A percentile compares a stretch with the other conserved stretches of the same genome.
Evolutionary conservation across 2,888 invertebrate genomes (phyloP).

Genomic region (Laothoe populi): DNA sequence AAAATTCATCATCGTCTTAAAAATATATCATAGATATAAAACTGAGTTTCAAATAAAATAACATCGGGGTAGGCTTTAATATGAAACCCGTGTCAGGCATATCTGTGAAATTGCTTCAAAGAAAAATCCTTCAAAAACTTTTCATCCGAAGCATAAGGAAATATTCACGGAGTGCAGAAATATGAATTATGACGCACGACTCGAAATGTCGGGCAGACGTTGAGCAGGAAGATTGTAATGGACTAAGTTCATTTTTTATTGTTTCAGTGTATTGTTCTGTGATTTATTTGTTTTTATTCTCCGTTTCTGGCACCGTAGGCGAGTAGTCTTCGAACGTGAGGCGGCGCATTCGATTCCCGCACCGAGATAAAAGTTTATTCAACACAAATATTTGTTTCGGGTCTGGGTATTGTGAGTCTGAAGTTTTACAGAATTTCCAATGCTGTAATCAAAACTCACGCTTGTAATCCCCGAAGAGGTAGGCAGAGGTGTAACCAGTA

Average conservation of each 20-base stretch:
- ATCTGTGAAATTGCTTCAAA: slow-evolving; percentile 17
- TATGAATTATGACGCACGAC: slow-evolving; percentile 63
- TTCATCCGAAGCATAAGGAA: slow-evolving; percentile 30
- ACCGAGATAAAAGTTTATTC: too few species aligned
- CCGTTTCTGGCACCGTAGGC: too few species aligned
- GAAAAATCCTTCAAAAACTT: slow-evolving; percentile 24
- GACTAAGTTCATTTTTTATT: slow-evolving; percentile 7
- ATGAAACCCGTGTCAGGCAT: slow-evolving; percentile 9
- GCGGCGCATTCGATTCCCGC: too few species aligned
- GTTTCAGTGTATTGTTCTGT: slow-evolving; percentile 7
- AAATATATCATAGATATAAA: too few species aligned
- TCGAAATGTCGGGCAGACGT: slow-evolving; percentile 47
- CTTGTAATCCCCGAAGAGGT: too few species aligned
- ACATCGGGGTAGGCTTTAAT: slow-evolving; percentile 17
- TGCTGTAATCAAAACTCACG: too few species aligned
- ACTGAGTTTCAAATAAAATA: slow-evolving; percentile 7
- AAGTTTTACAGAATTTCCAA: too few species aligned
- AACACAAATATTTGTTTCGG: too few species aligned
- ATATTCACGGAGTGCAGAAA: slow-evolving; percentile 49
- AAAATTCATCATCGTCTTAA: neutral
- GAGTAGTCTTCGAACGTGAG: too few species aligned
- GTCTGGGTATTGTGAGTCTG: too few species aligned
- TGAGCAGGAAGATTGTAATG: slow-evolving; percentile 35
- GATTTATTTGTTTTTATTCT: neutral
- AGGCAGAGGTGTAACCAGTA: too few species aligned